phyloP scores from a whole-genome alignment of 1,140 invertebrate species.

The Trichonephila inaurata region DNA sequence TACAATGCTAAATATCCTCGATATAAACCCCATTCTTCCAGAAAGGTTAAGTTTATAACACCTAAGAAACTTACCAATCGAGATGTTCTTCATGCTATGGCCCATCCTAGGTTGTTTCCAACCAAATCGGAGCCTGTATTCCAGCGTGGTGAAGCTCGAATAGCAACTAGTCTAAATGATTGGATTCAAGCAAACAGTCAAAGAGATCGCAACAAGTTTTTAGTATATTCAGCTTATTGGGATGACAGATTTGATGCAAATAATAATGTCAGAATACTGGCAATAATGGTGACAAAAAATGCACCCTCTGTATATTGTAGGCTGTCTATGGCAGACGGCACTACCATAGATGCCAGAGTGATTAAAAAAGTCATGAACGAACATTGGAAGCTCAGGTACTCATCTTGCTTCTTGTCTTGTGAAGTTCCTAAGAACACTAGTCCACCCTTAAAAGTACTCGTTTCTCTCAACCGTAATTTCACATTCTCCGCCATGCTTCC shows the following conservation, averaged over 20 bases:
- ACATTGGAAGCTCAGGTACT: slow-evolving; percentile 96
- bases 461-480: slow-evolving; percentile 80
- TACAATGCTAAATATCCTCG: slow-evolving; percentile 27
- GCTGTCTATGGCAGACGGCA: slow-evolving; percentile 85
- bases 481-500: slow-evolving; percentile 83
- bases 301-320: slow-evolving; percentile 89
- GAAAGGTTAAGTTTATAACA: slow-evolving; percentile 3
- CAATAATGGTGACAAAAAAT: slow-evolving; percentile 90
- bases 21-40: slow-evolving; percentile 6
- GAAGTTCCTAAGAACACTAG: slow-evolving; percentile 80
- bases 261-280: slow-evolving; percentile 88
- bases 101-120: slow-evolving; percentile 47
- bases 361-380: slow-evolving; percentile 89
- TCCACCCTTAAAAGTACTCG: slow-evolving; percentile 44
- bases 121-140: not conserved
- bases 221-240: slow-evolving; percentile 93
- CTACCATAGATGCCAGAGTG: slow-evolving; percentile 79
- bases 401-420: slow-evolving; percentile 93
- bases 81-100: slow-evolving; percentile 25
- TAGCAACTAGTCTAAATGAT: slow-evolving; percentile 52
- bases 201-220: slow-evolving; percentile 86
- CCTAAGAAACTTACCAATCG: slow-evolving; percentile 56
- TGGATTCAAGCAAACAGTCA: slow-evolving; percentile 68
- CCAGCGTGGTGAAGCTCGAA: not conserved
- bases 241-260: slow-evolving; percentile 83